Conservation (phyloP, 2,888 invertebrate genomes). For the Nomada ruficornis region DNA sequence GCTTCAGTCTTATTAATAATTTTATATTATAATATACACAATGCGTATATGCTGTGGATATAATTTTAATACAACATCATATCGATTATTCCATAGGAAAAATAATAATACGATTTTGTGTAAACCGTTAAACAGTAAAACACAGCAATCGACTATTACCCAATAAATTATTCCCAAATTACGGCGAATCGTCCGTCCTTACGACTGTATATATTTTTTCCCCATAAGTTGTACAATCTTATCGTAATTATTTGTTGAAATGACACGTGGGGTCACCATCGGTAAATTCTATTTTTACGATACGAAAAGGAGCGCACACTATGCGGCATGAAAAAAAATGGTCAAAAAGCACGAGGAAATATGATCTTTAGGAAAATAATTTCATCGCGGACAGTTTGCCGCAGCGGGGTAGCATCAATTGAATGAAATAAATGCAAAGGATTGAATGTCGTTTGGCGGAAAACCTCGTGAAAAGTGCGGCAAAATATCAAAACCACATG, state of each 20-base stretch:
- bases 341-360: constrained; percentile 22
- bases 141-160: neutral
- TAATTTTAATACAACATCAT: constrained; percentile 29
- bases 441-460: constrained; percentile 3
- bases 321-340: constrained; percentile 36
- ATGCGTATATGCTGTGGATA: neutral
- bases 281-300: constrained; percentile 61
- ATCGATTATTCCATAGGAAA: constrained; percentile 38
- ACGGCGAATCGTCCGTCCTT: neutral
- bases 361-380: neutral
- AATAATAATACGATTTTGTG: constrained; percentile 25
- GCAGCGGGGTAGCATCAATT: neutral
- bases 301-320: constrained; percentile 47
- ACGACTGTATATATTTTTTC: neutral
- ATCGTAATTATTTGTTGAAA: constrained; percentile 21
- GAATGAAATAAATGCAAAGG: neutral
- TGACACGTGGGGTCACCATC: constrained; percentile 39
- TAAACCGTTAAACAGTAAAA: neutral
- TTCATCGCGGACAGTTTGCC: neutral
- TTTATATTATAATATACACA: neutral
- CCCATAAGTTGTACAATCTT: neutral
- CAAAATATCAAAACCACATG: constrained; percentile 67
- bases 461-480: constrained; percentile 24
- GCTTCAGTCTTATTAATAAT: neutral
- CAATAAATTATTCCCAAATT: neutral